Evolutionary conservation across 2,797 vertebrate genomes (phyloP), one percentile per base, ranked within the genome.

Genomic region (Synaphobranchus kaupii): DNA sequence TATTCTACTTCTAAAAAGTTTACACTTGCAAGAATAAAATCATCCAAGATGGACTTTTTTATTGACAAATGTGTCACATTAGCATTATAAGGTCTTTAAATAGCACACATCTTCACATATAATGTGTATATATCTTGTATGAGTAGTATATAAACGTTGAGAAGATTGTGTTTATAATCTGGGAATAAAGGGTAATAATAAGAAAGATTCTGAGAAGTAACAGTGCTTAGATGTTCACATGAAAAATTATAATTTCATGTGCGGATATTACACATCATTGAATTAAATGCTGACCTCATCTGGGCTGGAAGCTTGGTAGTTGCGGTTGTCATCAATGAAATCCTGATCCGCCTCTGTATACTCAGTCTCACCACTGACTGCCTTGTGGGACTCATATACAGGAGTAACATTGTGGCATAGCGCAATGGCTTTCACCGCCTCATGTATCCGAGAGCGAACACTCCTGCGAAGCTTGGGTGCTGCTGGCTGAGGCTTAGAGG

Each of bases 371-470:
- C 91, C 94, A 0, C 93, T 93, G 0, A 90, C 94, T 0, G 92
- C 88, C 10, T 88, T 83, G 0, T 94, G 95, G 0, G 96, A 94
- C 90, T 99, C 98, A 0, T 99, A 99, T 0, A 99, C 98, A 0
- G 99, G 98, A 0, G 98, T 99, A 76, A 99, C 99, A 0, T 99
- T 99, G 95, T 99, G 99, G 91, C 99, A 99, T 86, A 99, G 92
- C 0, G 98, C 98, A 0, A 99, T 97, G 92, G 98, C 99, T 92
- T 99, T 99, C 90, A 99, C 98, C 0, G 98, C 98, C 76, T 99
- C 98, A 0, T 99, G 97, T 86, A 98, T 97, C 3, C 98, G 97
- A 10, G 97, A 99, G 95, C 94, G 97, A 86, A 99, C 98, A 0
- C 97, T 98, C 92, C 97, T 98, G 0, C 98, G 97, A 0, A 99